Evolutionary conservation across 2,113 vertebrate genomes (phyloP), one percentile per base, ranked within the genome.

Genomic region (Galeopterus variegatus): DNA sequence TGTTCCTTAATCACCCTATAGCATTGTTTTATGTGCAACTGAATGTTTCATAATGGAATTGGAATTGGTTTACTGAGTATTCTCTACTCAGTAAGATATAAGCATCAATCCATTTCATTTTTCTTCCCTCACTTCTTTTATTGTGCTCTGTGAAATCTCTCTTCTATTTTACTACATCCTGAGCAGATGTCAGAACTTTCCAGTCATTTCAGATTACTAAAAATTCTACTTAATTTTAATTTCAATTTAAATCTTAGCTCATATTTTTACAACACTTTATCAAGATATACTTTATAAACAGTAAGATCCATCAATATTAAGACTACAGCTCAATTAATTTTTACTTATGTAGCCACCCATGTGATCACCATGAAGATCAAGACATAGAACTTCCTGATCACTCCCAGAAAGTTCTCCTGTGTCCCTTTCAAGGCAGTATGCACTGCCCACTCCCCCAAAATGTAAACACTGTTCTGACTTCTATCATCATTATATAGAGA

Each of bases 141-240:
- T 21, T 62, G 41, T 60, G 28, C 28, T 95, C 70, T 85, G 56
- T 54, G 50, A 41, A 56, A 69, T 95, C 12, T 87, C 48, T 90
- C 36, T 36, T 41, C 69, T 72, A 4, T 88, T 85, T 80, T 48
- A 79, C 45, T 88, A 75, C 17, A 50, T 80, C 31, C 24, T 88
- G 13, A 9, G 23, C 18, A 86, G 24, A 80, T 80, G 50, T 60
- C 76, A 90, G 36, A 91, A 93, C 64, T 65, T 97, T 58, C 24
- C 60, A n/a, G 9, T 45, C 54, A 94, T 85, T 79, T 88, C 10
- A 19, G 13, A 12, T 64, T 92, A 18, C 31, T 95, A 62, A 64
- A 88, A 87, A 36, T 72, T 90, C 6, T 11, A 4, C 36, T 83
- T 72, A 70, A 90, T 89, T 80, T 28, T n/a, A 70, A 85, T 70